Conservation (phyloP, 2,797 vertebrate species). For the Percopsis omiscomaycus region DNA sequence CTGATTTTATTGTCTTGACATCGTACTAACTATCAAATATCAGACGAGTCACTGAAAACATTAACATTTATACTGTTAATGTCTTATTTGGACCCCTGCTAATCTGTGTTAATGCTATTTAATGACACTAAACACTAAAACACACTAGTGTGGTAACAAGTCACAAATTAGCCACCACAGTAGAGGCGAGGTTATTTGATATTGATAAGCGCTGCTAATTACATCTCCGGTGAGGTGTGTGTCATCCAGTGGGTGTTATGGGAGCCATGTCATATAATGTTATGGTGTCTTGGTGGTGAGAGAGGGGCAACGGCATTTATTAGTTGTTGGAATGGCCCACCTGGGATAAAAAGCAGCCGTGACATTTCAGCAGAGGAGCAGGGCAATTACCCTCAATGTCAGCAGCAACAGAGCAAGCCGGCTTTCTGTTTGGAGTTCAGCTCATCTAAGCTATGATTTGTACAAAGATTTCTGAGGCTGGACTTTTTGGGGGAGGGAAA, state of each 20-base stretch:
- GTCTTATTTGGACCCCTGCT: conserved; percentile 27
- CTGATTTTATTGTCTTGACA: conserved; percentile 2
- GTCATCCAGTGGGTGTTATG: conserved; percentile 53
- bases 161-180: conserved; percentile 46
- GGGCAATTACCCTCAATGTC: conserved; percentile 67
- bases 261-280: conserved; percentile 47
- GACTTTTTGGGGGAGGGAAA: conserved; percentile 31
- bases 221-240: conserved; percentile 49
- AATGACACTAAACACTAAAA: conserved; percentile 49
- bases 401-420: conserved; percentile 51
- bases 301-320: conserved; percentile 66
- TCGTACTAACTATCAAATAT: conserved; percentile 1
- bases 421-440: conserved; percentile 51
- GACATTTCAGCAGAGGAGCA: conserved; percentile 70
- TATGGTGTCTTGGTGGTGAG: conserved; percentile 40
- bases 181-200: conserved; percentile 47
- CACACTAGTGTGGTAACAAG: conserved; percentile 15
- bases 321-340: conserved; percentile 68
- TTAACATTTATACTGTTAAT: conserved; percentile 5
- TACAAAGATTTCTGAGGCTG: conserved; percentile 39
- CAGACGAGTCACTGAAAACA: conserved; percentile 27
- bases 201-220: conserved; percentile 64
- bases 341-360: conserved; percentile 65
- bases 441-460: conserved; percentile 59
- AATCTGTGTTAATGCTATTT: conserved; percentile 39